A percentile compares a stretch with the other conserved stretches of the same genome.
Evolutionary conservation across 2,113 vertebrate genomes (phyloP).

Genomic region (Calonectris borealis): DNA sequence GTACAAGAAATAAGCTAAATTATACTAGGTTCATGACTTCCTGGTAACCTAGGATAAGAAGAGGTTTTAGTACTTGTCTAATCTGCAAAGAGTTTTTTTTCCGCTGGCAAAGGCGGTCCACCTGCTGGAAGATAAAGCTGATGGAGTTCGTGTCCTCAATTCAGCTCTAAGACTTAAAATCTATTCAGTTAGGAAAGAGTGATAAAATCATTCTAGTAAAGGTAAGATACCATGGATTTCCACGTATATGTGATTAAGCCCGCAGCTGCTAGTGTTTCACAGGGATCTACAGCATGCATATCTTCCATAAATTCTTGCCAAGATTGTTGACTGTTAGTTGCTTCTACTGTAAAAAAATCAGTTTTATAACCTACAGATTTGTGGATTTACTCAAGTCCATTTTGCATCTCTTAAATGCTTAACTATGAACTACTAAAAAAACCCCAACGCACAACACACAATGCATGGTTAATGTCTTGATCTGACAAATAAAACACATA

Average conservation of each 20-base stretch:
- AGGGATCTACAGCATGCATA: background rate
- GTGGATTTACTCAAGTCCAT: background rate
- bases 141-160: slow-evolving; percentile 1
- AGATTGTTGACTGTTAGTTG: background rate
- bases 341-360: background rate
- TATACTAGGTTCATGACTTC: background rate
- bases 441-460: rapidly evolving
- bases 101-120: background rate
- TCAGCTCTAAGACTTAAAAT: slow-evolving; percentile 27
- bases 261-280: background rate
- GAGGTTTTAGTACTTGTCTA: background rate
- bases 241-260: background rate
- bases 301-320: background rate
- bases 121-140: slow-evolving; percentile 1
- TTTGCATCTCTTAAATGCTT: background rate
- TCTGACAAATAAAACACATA: background rate
- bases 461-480: background rate
- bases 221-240: background rate
- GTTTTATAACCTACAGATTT: background rate
- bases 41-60: background rate
- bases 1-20: background rate
- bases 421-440: background rate
- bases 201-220: background rate
- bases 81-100: background rate
- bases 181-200: background rate